phyloP scores from a whole-genome alignment of 2,888 invertebrate species.

The Hyles lineata region DNA sequence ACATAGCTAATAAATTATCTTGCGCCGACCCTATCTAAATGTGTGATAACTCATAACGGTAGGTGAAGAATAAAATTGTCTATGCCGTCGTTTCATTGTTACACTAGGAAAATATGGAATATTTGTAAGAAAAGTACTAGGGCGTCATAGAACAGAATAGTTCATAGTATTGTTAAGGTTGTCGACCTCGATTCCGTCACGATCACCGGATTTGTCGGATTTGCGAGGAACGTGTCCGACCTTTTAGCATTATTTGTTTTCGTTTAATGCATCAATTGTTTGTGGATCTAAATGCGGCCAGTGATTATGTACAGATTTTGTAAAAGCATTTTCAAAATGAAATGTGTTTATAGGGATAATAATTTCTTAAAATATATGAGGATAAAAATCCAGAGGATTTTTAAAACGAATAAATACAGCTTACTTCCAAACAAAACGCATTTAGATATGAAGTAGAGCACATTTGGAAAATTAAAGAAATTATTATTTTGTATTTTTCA shows the following conservation, averaged over 20 bases:
- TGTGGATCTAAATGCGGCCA: neutral
- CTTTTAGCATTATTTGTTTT: conserved; percentile 24
- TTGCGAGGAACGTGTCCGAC: conserved; percentile 11
- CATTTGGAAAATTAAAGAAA: no score
- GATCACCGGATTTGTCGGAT: conserved; percentile 22
- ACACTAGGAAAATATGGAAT: no score
- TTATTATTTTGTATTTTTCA: no score
- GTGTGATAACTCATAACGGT: no score
- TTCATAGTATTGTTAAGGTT: conserved; percentile 2
- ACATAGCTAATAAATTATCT: no score
- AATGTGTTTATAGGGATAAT: neutral
- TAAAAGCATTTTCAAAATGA: conserved; percentile 8
- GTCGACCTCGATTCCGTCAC: conserved; percentile 9
- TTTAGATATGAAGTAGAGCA: no score
- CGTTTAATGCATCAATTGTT: conserved; percentile 18
- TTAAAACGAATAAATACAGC: no score
- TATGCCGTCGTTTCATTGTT: no score
- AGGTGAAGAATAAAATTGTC: no score
- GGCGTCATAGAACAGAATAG: neutral
- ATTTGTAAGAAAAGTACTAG: neutral
- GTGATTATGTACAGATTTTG: neutral
- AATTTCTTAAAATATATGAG: neutral
- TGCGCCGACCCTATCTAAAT: no score
- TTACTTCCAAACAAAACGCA: no score
- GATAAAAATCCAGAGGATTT: no score